Conservation (phyloP, 2,797 vertebrate species). For the Molossus alvarezi region DNA sequence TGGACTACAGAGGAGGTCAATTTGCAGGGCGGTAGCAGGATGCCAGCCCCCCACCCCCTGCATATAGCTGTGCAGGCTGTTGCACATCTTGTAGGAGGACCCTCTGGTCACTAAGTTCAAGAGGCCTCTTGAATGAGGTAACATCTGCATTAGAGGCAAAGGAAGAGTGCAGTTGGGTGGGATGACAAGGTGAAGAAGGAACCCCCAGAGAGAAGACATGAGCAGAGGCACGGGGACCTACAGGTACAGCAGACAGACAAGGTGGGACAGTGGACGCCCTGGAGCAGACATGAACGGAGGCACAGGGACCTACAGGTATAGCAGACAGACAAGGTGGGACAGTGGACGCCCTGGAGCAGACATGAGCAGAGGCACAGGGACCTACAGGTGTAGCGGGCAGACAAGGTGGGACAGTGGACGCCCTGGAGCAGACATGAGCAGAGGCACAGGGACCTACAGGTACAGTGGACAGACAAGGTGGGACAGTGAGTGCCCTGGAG, state of each 20-base stretch:
- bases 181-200: background rate
- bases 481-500: background rate
- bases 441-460: background rate
- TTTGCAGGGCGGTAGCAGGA: too few relatives aligned
- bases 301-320: too few relatives aligned
- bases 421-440: too few relatives aligned
- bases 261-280: background rate
- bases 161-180: background rate
- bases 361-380: too few relatives aligned
- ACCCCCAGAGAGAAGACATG: background rate
- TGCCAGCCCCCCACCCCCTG: background rate
- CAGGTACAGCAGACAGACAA: background rate
- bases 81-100: background rate
- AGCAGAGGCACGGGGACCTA: background rate
- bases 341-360: too few relatives aligned
- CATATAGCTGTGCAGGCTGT: accelerated
- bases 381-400: too few relatives aligned
- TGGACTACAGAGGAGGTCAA: background rate
- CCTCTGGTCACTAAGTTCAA: background rate
- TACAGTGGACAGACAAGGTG: background rate
- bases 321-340: too few relatives aligned
- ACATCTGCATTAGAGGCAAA: background rate
- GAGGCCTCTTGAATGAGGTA: background rate
- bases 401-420: too few relatives aligned
- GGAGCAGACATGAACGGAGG: background rate